Evolutionary conservation across 2,113 vertebrate genomes (phyloP), one percentile per base, ranked within the genome.

Genomic region (Phasianus colchicus): DNA sequence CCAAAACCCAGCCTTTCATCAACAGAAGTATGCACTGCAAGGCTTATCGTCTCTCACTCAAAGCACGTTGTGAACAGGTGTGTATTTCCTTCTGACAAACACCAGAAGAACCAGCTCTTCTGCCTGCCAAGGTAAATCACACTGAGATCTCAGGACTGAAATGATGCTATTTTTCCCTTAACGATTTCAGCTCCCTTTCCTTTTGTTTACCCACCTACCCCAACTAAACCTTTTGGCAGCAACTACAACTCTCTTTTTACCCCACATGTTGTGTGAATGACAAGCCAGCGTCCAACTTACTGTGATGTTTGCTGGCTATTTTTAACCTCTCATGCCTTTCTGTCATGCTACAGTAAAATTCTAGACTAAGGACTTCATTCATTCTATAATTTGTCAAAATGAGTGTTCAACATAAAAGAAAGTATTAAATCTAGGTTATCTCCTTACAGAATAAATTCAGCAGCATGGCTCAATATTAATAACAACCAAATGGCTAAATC

Each of bases 401-500:
- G 72, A 94, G 27, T 57, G 60, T 73, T 65, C 76, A 54, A 32
- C 66, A 29, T 38, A 78, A 78, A 80, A 55, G 38, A 81, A 85
- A 61, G 36, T 27, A 69, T 43, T 66, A 54, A 83, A 92, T 90
- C 79, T 93, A 47, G 92, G 82, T 92, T 95, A 94, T 93, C 94
- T 91, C 54, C 71, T 95, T 64, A 50, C 55, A 94, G 75, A 86
- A 86, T 90, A 91, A 95, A 92, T 93, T 86, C 89, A 96, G 73
- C 80, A 96, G 72, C 72, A 45, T 71, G 77, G 60, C 50, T 89
- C 64, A 83, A 78, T 91, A 92, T 95, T 95, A 93, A 89, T 91
- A 89, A 63, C 57, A 95, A 78, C 60, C 43, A 77, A 94, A 92
- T 73, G 42, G 72, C 48, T 89, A 92, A 88, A 93, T 89, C 73